These are phyloP conservation scores for Sinocyclocheilus anshuiensis DNA, from an alignment of 2,113 vertebrate species.

Conservation along the genomic window DNA sequence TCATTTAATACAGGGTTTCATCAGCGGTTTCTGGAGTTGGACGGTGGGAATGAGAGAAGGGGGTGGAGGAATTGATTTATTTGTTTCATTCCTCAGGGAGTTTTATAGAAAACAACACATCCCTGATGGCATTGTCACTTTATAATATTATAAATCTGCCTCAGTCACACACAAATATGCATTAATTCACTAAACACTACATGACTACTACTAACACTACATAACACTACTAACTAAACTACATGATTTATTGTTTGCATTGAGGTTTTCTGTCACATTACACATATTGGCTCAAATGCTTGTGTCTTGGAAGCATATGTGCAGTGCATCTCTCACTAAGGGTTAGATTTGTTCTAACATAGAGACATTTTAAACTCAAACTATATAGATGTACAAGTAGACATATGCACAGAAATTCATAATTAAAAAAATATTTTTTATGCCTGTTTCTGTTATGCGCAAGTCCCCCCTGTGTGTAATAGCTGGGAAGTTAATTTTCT, in stretches of 20 bases:
- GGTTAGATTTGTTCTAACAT: background rate
- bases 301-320: slow-evolving; percentile 1
- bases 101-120: slow-evolving; percentile 47
- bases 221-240: too few species aligned
- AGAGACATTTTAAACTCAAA: background rate
- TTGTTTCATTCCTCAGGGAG: slow-evolving; percentile 53
- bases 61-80: slow-evolving; percentile 50
- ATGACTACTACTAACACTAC: too few species aligned
- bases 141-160: background rate
- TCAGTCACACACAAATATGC: slow-evolving; percentile 33
- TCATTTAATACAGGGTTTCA: slow-evolving; percentile 50
- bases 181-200: slow-evolving; percentile 26
- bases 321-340: background rate
- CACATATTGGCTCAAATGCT: background rate
- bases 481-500: background rate
- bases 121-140: slow-evolving; percentile 30
- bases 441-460: background rate
- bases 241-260: background rate
- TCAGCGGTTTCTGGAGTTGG: background rate
- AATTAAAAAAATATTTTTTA: background rate
- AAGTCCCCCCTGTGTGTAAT: background rate
- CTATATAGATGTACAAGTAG: too few species aligned
- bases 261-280: background rate
- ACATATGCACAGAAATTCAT: too few species aligned
- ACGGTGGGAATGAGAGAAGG: background rate